A percentile compares a stretch with the other conserved stretches of the same genome.
Conservation (phyloP, 2,113 vertebrate species). For the Leptosomus discolor region DNA sequence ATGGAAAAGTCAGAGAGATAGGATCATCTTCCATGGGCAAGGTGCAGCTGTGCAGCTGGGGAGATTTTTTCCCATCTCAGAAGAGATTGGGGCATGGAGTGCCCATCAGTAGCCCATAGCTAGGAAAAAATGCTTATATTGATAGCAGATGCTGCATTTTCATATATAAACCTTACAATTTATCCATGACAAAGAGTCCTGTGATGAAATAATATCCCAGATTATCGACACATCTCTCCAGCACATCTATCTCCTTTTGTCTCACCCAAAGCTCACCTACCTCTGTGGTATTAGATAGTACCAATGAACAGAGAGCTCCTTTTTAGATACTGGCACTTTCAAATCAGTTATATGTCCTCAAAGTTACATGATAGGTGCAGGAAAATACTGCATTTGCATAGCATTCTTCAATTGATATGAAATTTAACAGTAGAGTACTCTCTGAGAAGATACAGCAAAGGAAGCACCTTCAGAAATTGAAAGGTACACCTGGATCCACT, state of each 20-base stretch:
- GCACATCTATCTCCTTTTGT: neutral
- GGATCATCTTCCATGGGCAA: neutral
- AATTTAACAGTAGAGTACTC: neutral
- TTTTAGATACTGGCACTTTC: neutral
- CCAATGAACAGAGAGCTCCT: neutral
- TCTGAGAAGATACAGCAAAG: neutral
- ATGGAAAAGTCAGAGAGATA: neutral
- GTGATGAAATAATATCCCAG: neutral
- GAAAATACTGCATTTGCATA: neutral
- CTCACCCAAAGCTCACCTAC: neutral
- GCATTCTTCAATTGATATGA: neutral
- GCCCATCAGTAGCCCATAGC: neutral
- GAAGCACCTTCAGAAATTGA: neutral
- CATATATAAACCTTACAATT: neutral
- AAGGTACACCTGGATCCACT: slow-evolving; percentile 39
- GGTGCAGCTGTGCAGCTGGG: neutral
- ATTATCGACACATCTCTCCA: neutral
- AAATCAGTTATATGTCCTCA: neutral
- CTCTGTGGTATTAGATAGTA: neutral
- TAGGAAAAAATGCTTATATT: neutral
- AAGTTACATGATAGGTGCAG: neutral
- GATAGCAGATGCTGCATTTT: neutral
- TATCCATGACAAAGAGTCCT: neutral
- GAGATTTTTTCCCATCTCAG: neutral
- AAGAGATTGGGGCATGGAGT: neutral